phyloP scores from a whole-genome alignment of 2,797 vertebrate genomes.

The Naso thynnoides region DNA sequence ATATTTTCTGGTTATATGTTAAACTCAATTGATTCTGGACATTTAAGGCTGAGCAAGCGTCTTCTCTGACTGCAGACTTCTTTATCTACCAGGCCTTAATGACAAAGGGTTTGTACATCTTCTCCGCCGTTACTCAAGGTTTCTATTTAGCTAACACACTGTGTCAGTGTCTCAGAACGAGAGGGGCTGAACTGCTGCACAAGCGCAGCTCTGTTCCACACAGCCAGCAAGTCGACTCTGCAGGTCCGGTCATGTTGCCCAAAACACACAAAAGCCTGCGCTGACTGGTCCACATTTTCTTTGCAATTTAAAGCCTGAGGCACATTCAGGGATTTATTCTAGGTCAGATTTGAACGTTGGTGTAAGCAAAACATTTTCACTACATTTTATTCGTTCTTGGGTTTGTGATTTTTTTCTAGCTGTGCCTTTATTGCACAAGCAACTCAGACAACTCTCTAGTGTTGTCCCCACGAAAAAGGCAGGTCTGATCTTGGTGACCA shows the following conservation, averaged over 20 bases:
- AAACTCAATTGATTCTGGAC: constrained; percentile 1
- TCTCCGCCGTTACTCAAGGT: constrained; percentile 33
- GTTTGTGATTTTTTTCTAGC: constrained; percentile 27
- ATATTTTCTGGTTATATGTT: neutral
- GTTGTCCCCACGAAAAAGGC: neutral
- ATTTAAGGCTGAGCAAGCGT: neutral
- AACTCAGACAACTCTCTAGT: constrained; percentile 4
- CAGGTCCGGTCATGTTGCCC: constrained; percentile 68
- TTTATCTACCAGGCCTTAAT: neutral
- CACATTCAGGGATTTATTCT: neutral
- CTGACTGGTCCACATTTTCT: constrained; percentile 43
- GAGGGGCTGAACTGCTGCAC: constrained; percentile 46
- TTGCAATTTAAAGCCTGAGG: constrained; percentile 34
- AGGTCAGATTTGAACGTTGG: neutral
- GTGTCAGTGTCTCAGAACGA: constrained; percentile 57
- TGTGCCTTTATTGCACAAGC: constrained; percentile 32
- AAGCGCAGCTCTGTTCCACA: constrained; percentile 69
- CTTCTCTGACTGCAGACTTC: neutral
- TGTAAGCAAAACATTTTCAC: constrained; percentile 5
- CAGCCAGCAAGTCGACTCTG: constrained; percentile 44
- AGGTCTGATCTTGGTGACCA: constrained; percentile 44
- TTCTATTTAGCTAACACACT: constrained; percentile 55
- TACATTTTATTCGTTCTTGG: constrained; percentile 11
- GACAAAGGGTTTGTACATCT: neutral
- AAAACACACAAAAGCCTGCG: constrained; percentile 62